Evolutionary conservation across 2,888 invertebrate species (phyloP).

Genomic region (Halocaridina rubra): DNA sequence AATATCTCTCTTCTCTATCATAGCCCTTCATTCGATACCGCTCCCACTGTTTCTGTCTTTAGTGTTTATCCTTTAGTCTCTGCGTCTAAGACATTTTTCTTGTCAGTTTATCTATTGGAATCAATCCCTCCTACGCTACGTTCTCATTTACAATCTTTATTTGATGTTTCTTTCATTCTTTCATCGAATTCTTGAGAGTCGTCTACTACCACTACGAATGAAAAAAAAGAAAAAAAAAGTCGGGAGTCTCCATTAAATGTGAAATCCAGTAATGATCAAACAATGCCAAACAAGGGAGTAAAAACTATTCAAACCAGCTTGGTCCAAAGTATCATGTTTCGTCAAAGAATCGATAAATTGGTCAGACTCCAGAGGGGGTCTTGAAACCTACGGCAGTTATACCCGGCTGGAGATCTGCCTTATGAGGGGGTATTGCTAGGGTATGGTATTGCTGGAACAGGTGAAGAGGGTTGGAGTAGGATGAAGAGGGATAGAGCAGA

Average conservation of each 20-base stretch:
- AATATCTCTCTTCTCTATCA: no score
- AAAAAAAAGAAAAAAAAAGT: neutral
- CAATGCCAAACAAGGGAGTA: slow-evolving; percentile 26
- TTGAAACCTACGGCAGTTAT: slow-evolving; percentile 17
- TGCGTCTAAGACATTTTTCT: no score
- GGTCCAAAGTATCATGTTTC: slow-evolving; percentile 24
- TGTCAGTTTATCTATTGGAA: no score
- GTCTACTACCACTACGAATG: neutral
- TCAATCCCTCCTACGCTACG: no score
- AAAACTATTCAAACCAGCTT: neutral
- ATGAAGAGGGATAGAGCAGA: neutral
- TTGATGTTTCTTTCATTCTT: no score
- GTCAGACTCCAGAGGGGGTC: slow-evolving; percentile 30
- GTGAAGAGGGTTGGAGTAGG: neutral
- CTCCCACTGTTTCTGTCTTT: no score
- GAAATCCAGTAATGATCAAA: slow-evolving; percentile 34
- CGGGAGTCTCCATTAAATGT: slow-evolving; percentile 7
- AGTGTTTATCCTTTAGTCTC: no score
- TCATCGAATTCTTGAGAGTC: no score
- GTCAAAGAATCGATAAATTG: slow-evolving; percentile 50
- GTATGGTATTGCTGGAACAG: neutral
- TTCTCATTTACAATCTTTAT: no score
- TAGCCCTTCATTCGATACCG: no score
- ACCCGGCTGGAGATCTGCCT: slow-evolving; percentile 1
- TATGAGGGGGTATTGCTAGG: neutral